phyloP scores from a whole-genome alignment of 2,113 vertebrate genomes.

The Morone saxatilis region DNA sequence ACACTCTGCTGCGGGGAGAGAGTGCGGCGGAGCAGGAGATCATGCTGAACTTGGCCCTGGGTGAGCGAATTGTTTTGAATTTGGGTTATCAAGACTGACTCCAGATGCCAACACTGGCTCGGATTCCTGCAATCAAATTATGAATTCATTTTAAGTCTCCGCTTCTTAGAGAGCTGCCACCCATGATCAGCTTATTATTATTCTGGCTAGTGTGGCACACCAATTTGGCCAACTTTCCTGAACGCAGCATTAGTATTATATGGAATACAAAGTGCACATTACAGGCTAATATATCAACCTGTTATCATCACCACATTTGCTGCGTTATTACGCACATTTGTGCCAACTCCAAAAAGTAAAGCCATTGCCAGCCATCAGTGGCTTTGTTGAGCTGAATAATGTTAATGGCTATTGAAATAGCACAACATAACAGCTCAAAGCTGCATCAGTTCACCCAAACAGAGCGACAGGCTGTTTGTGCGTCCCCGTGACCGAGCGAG shows the following conservation, averaged over 20 bases:
- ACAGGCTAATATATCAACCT: background rate
- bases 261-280: background rate
- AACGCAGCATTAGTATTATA: background rate
- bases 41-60: constrained; percentile 90
- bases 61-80: constrained; percentile 71
- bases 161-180: background rate
- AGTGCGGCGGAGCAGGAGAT: constrained; percentile 89
- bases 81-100: background rate
- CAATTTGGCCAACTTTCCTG: background rate
- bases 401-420: constrained; percentile 18
- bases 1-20: constrained; percentile 86
- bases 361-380: background rate
- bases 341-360: constrained; percentile 3
- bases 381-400: background rate
- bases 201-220: background rate
- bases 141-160: background rate
- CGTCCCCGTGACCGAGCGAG: constrained; percentile 10
- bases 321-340: constrained; percentile 50
- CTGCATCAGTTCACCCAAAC: background rate
- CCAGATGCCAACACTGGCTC: background rate
- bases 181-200: background rate
- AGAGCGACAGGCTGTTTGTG: background rate
- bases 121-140: background rate
- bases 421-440: background rate
- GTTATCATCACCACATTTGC: background rate